Conservation (phyloP, 2,797 vertebrate species). For the Paratrypauchen microcephalus region DNA sequence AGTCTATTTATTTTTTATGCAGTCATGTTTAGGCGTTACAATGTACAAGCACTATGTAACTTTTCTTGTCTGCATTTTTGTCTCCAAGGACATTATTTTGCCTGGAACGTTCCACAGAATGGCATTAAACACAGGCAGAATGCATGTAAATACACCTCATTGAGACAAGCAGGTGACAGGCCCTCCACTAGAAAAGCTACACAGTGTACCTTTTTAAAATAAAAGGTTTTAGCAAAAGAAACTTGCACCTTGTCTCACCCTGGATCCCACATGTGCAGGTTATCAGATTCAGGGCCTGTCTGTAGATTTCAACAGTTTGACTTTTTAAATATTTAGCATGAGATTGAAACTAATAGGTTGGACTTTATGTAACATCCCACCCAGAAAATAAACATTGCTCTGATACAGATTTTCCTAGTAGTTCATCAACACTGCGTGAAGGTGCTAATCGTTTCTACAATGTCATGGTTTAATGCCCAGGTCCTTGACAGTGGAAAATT, state of each 20-base stretch:
- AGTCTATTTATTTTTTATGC: not conserved
- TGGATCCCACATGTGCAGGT: conserved; percentile 4
- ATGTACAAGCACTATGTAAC: no score
- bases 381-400: conserved; percentile 51
- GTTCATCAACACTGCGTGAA: conserved; percentile 38
- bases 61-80: no score
- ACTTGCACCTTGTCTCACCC: conserved; percentile 33
- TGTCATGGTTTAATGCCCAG: conserved; percentile 46
- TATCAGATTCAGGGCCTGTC: conserved; percentile 37
- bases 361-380: conserved; percentile 26
- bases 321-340: conserved; percentile 70
- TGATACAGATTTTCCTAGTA: conserved; percentile 39
- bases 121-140: no score
- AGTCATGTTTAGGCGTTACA: no score
- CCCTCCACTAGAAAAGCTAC: not conserved
- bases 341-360: conserved; percentile 52
- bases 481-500: conserved; percentile 62
- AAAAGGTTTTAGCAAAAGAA: not conserved
- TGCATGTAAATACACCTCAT: no score
- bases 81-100: no score
- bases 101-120: no score
- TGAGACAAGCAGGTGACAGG: no score
- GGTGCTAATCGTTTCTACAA: conserved; percentile 50
- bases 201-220: not conserved
- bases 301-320: conserved; percentile 52